phyloP scores from a whole-genome alignment of 2,113 vertebrate genomes.

The Struthio camelus region DNA sequence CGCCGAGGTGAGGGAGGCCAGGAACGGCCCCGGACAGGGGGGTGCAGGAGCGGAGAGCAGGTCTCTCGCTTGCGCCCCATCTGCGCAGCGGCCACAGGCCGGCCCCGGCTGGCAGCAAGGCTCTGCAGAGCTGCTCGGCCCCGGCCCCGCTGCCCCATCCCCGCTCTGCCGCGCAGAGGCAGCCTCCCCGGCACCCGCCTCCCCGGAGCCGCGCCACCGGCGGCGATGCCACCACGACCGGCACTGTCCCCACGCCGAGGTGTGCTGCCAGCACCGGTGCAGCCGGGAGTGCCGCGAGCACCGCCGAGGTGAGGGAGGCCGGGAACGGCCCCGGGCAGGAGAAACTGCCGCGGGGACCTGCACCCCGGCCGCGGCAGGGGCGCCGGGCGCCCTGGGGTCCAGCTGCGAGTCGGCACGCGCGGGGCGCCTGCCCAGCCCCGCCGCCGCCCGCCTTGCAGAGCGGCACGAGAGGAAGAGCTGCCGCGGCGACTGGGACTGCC shows the following conservation, averaged over 20 bases:
- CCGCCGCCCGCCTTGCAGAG: too few relatives aligned
- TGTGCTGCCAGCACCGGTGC: slow-evolving; percentile 32
- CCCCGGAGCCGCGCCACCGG: background rate
- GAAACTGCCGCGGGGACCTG: too few relatives aligned
- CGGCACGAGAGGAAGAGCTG: background rate
- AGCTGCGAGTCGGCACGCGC: too few relatives aligned
- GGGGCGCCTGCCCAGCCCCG: background rate
- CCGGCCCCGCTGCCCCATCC: too few relatives aligned
- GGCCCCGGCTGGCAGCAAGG: too few relatives aligned
- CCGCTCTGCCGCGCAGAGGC: too few relatives aligned
- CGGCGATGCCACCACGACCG: background rate
- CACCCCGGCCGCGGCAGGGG: fast-evolving
- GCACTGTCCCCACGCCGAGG: background rate
- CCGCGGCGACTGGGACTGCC: background rate
- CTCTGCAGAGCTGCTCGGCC: too few relatives aligned
- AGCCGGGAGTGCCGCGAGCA: background rate
- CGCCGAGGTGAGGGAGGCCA: background rate
- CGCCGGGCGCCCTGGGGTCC: background rate
- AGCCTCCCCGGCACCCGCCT: too few relatives aligned
- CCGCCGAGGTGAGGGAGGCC: background rate
- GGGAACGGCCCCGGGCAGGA: too few relatives aligned
- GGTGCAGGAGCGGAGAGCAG: too few relatives aligned
- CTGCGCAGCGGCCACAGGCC: too few relatives aligned
- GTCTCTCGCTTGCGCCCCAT: too few relatives aligned
- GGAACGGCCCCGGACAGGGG: background rate